Evolutionary conservation across 2,888 invertebrate species (phyloP), one percentile per base, ranked within the genome.

Genomic region (Agrypnus murinus): DNA sequence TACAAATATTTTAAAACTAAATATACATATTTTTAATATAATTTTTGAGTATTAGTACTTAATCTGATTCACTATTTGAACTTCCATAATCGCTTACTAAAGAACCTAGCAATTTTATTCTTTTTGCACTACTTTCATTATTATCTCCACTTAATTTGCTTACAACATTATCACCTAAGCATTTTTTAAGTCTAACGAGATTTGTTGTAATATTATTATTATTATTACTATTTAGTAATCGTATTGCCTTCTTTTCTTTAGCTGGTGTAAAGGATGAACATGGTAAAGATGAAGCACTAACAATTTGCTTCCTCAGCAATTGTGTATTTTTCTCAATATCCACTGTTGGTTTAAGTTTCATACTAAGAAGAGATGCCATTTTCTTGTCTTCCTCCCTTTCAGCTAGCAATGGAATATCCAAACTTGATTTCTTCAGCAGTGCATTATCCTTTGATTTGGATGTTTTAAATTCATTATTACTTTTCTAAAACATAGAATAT

Each of bases 311-410:
- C 55, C 85, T 78, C 3, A 81, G 73, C 25, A 76, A 60, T 60
- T 83, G 82, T 1, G 81, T 81, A 71, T 86, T 88, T 79, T 92
- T 91, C 59, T 88, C 86, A 38, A 91, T 89, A 84, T 90, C 89
- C 81, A 86, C 88, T 10, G 88, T 85, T 0, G 92, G 91, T 80
- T 90, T 90, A 2, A 93, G 85, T 80, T 91, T 90, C 48, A 93
- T 86, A 65, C 91, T 89, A 74, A 95, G 88, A 3, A 97, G 86
- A 0, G 92, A 89, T 0, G 97, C 97, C 85, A 95, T 87, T 81
- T 91, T 91, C 62, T 89, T 88, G 81, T 98, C 97, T 70, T 95
- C 94, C 62, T 92, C 91, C 15, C 88, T 88, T 85, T 98, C 97
- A 0, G 93, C 91, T 0, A 97, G 86, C 3, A 98, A 87, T 7